A percentile compares a stretch with the other conserved stretches of the same genome.
Conservation (phyloP, 2,113 vertebrate genomes). For the Rhinoptilus africanus region DNA sequence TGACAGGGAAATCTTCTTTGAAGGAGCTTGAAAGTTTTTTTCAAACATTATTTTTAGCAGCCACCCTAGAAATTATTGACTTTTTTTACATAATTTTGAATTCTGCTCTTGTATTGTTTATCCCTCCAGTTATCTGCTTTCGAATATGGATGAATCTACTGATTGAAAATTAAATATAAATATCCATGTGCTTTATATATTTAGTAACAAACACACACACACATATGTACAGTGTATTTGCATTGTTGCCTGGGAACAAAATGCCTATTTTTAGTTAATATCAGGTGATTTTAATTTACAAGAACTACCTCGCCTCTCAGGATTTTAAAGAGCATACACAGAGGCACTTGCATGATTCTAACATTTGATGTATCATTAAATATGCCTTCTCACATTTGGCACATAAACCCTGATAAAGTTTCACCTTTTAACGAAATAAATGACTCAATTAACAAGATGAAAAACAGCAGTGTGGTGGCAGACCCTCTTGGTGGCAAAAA, state of each 20-base stretch:
- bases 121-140: slow-evolving; percentile 52
- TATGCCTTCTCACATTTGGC: slow-evolving; percentile 77
- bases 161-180: slow-evolving; percentile 61
- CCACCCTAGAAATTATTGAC: not conserved
- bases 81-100: slow-evolving; percentile 31
- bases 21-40: not conserved
- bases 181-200: slow-evolving; percentile 45
- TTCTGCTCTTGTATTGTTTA: slow-evolving; percentile 50
- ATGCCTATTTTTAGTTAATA: slow-evolving; percentile 50
- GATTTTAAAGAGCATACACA: slow-evolving; percentile 32
- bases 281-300: slow-evolving; percentile 24
- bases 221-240: not conserved
- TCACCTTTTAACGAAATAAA: slow-evolving; percentile 88
- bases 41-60: slow-evolving; percentile 8
- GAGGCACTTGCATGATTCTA: slow-evolving; percentile 57
- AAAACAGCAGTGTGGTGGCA: slow-evolving; percentile 79
- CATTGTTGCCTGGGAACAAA: not conserved
- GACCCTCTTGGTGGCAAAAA: slow-evolving; percentile 75
- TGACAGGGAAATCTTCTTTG: not conserved
- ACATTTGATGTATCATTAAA: slow-evolving; percentile 77
- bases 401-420: slow-evolving; percentile 76
- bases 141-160: slow-evolving; percentile 39
- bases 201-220: slow-evolving; percentile 13
- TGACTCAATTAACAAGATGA: slow-evolving; percentile 89
- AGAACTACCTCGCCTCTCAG: not conserved